Evolutionary conservation across 2,797 vertebrate genomes (phyloP).

Genomic region (Gymnodraco acuticeps): DNA sequence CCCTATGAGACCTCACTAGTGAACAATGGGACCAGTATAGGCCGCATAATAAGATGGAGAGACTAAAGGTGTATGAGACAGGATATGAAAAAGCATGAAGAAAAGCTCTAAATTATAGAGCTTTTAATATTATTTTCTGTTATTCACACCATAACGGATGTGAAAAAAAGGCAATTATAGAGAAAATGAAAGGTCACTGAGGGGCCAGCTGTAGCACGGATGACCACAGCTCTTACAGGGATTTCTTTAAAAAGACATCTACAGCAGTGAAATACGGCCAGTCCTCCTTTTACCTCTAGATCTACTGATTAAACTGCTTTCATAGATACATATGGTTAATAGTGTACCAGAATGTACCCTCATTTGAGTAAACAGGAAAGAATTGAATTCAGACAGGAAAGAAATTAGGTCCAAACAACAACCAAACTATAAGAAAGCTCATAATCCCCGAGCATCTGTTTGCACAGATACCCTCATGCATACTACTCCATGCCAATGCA

Average conservation of each 20-base stretch:
- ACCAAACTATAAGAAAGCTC: conserved; percentile 34
- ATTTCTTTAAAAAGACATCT: conserved; percentile 32
- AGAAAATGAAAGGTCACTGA: conserved; percentile 46
- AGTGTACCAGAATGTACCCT: conserved; percentile 14
- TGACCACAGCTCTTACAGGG: conserved; percentile 53
- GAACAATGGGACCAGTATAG: conserved; percentile 39
- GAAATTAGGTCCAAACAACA: conserved; percentile 46
- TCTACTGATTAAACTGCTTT: conserved; percentile 34
- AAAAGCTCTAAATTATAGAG: conserved; percentile 8
- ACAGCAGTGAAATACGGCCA: conserved; percentile 26
- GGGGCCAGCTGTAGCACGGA: conserved; percentile 41
- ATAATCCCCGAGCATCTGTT: conserved; percentile 56
- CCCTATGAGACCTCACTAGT: conserved; percentile 51
- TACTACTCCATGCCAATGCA: conserved; percentile 12
- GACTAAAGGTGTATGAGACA: conserved; percentile 15
- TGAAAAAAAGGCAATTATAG: conserved; percentile 57
- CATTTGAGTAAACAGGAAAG: conserved; percentile 13
- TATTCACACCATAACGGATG: conserved; percentile 55
- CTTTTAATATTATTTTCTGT: conserved; percentile 36
- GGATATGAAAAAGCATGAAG: conserved; percentile 28
- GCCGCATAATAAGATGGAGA: conserved; percentile 32
- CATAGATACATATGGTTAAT: conserved; percentile 43
- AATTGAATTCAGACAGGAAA: conserved; percentile 31
- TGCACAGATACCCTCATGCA: conserved; percentile 20
- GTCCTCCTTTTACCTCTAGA: conserved; percentile 23